These are phyloP conservation scores for Gymnarchus niloticus DNA, from an alignment of 2,113 vertebrate species.

Conservation along the genomic window DNA sequence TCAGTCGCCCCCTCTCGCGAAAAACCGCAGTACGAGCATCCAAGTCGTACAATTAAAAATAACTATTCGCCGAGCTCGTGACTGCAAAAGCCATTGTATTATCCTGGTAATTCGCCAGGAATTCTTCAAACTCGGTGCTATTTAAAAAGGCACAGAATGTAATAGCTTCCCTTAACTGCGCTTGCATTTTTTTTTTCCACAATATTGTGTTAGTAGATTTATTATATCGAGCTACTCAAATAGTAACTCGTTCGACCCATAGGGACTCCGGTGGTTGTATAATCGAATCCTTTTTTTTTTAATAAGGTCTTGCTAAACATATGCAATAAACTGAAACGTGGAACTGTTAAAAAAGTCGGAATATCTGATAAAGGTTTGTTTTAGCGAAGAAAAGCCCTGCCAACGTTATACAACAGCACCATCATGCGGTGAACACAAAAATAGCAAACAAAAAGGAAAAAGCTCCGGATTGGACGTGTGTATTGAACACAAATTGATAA, in stretches of 20 bases:
- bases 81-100: neutral
- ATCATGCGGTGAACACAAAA: neutral
- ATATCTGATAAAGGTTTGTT: neutral
- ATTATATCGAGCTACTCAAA: constrained; percentile 1
- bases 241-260: constrained; percentile 8
- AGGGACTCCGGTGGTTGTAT: neutral
- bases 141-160: constrained; percentile 5
- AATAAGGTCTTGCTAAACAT: neutral
- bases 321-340: constrained; percentile 1
- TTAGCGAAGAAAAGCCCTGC: neutral
- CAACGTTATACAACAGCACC: constrained; percentile 13
- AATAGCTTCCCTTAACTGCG: constrained; percentile 1
- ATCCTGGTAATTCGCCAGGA: neutral
- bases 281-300: constrained; percentile 6
- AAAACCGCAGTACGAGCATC: neutral
- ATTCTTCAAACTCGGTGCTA: neutral
- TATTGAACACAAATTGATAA: neutral
- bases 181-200: neutral
- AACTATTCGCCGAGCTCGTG: neutral
- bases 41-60: neutral
- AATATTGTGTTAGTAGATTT: constrained; percentile 13
- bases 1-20: constrained; percentile 13
- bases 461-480: neutral
- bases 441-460: neutral
- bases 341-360: neutral